These are phyloP conservation scores for Holothuria leucospilota DNA, from an alignment of 53 echinoderm and acorn worm species.

Conservation along the genomic window DNA sequence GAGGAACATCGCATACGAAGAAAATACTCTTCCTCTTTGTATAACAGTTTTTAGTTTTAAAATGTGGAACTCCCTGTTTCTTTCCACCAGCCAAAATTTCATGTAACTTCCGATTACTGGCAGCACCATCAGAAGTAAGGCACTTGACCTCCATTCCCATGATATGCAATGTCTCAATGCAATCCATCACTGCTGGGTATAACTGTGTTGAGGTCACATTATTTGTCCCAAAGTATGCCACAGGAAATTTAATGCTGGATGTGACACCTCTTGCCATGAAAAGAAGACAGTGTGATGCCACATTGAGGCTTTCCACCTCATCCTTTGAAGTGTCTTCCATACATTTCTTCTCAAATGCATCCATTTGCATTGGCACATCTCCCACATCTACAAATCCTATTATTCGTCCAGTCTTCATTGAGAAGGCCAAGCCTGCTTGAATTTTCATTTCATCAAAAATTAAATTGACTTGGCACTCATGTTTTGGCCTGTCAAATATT, in stretches of 20 bases:
- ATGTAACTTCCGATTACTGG: not conserved
- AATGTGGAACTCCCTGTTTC: too few species aligned
- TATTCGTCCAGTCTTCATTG: not conserved
- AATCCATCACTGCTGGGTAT: too few species aligned
- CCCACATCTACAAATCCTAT: not conserved
- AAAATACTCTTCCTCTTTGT: too few species aligned
- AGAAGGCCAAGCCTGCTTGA: not conserved
- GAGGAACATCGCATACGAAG: too few species aligned
- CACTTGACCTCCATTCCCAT: not conserved
- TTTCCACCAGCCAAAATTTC: too few species aligned
- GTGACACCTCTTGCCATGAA: not conserved
- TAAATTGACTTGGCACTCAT: not conserved
- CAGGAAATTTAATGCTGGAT: not conserved
- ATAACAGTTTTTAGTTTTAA: too few species aligned
- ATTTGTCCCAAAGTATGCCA: not conserved
- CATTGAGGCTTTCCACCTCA: not conserved
- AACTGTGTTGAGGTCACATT: too few species aligned
- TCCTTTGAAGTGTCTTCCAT: too few species aligned
- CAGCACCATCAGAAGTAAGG: not conserved
- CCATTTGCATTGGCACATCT: not conserved
- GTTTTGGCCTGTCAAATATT: not conserved
- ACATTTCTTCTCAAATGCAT: not conserved
- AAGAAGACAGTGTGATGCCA: not conserved
- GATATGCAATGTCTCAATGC: not conserved
- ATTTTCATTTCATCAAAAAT: not conserved